Conservation (phyloP, 2,888 invertebrate species). For the Allacma fusca region DNA sequence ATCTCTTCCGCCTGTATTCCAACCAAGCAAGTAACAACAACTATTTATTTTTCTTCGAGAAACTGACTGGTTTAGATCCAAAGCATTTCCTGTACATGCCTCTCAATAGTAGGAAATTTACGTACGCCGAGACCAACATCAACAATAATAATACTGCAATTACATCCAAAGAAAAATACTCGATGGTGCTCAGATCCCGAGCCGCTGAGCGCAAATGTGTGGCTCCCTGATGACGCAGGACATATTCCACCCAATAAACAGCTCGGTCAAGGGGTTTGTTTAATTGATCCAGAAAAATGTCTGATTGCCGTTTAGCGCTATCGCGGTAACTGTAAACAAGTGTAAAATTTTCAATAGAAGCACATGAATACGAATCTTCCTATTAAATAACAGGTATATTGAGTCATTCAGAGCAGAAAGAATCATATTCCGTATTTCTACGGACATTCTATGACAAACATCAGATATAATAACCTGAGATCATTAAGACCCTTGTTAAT, state of each 20-base stretch:
- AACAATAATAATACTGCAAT: neutral
- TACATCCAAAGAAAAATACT: neutral
- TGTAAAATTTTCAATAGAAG: neutral
- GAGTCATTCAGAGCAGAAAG: no score
- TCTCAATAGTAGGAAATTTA: neutral
- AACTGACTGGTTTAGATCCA: neutral
- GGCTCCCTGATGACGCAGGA: neutral
- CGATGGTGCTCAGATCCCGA: neutral
- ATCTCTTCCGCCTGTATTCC: no score
- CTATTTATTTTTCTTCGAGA: neutral
- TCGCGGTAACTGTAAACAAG: neutral
- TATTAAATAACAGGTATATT: no score
- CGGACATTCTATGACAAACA: no score
- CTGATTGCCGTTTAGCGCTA: neutral
- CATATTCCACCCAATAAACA: slow-evolving; percentile 6
- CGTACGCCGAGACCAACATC: neutral
- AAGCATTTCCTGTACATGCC: neutral
- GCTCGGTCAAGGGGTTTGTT: neutral
- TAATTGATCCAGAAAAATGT: neutral
- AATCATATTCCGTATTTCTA: no score
- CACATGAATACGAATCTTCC: no score
- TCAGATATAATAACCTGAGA: neutral
- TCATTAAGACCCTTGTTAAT: slow-evolving; percentile 12
- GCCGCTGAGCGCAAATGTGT: neutral
- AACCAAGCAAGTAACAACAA: no score